These are phyloP conservation scores for Platalea minor DNA, from an alignment of 2,797 vertebrate genomes.

Conservation along the genomic window DNA sequence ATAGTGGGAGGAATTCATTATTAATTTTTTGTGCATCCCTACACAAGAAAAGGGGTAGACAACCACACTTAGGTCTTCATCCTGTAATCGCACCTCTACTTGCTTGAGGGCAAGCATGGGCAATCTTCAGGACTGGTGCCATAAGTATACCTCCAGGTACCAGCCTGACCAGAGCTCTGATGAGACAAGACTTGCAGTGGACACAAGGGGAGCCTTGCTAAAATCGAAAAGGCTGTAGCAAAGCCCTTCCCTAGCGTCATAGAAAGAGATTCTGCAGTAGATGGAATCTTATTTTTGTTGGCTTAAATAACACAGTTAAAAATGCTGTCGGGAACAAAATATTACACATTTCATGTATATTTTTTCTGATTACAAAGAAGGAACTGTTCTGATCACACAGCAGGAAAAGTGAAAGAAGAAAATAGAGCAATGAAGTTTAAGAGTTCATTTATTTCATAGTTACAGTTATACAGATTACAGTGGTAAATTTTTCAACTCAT, in stretches of 20 bases:
- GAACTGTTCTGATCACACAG: not conserved
- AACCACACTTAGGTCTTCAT: not conserved
- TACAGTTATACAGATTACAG: not conserved
- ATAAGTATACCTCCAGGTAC: not conserved
- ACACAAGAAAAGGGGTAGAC: not conserved
- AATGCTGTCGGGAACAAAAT: not conserved
- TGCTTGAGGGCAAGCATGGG: not conserved
- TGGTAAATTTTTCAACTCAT: not conserved
- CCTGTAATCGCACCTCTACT: not conserved
- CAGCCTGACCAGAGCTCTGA: not conserved
- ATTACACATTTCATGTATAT: not conserved
- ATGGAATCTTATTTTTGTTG: not conserved
- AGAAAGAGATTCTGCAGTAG: not conserved
- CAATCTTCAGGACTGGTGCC: not conserved
- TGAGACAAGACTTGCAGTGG: not conserved
- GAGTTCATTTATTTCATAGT: conserved; percentile 40
- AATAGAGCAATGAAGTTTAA: not conserved
- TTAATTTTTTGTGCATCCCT: not conserved
- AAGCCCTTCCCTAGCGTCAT: not conserved
- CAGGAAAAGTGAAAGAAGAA: not conserved
- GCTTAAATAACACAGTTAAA: not conserved
- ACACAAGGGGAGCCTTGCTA: not conserved
- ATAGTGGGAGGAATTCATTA: not conserved
- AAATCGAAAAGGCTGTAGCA: not conserved
- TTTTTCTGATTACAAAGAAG: not conserved